phyloP scores from a whole-genome alignment of 2,888 invertebrate species.

The Eurois occulta region DNA sequence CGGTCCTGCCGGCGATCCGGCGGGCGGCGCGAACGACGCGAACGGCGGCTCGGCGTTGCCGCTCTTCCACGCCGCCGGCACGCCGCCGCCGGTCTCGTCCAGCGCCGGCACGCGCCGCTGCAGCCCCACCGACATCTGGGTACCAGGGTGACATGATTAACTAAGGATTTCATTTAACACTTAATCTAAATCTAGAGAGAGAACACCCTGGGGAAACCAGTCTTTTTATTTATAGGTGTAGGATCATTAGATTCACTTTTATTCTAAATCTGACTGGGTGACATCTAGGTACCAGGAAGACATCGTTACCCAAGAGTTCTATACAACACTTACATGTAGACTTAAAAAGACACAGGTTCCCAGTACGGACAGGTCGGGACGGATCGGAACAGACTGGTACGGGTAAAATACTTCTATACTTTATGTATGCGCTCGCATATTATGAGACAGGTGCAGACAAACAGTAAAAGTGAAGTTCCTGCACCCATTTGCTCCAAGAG shows the following conservation, averaged over 20 bases:
- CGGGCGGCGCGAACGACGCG: conserved; percentile 95
- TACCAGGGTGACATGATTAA: conserved; percentile 48
- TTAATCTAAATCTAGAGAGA: neutral
- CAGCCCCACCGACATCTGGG: conserved; percentile 93
- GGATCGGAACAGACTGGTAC: no score
- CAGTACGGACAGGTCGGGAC: no score
- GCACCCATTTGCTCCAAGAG: neutral
- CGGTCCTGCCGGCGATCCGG: conserved; percentile 93
- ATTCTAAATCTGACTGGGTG: neutral
- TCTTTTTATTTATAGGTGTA: neutral
- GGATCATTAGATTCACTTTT: neutral
- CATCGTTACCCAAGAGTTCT: neutral
- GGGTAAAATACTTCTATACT: no score
- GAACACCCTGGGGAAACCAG: neutral
- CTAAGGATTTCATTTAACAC: conserved; percentile 10
- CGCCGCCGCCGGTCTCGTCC: conserved; percentile 88
- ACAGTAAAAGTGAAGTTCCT: neutral
- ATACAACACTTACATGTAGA: neutral
- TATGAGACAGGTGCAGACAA: neutral
- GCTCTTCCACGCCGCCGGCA: conserved; percentile 93
- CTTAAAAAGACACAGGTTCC: neutral
- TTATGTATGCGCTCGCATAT: no score
- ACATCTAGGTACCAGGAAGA: neutral
- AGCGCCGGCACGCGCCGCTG: conserved; percentile 93
- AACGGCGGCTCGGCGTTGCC: conserved; percentile 90